phyloP scores from a whole-genome alignment of 2,797 vertebrate genomes.

The Oreochromis grahami region DNA sequence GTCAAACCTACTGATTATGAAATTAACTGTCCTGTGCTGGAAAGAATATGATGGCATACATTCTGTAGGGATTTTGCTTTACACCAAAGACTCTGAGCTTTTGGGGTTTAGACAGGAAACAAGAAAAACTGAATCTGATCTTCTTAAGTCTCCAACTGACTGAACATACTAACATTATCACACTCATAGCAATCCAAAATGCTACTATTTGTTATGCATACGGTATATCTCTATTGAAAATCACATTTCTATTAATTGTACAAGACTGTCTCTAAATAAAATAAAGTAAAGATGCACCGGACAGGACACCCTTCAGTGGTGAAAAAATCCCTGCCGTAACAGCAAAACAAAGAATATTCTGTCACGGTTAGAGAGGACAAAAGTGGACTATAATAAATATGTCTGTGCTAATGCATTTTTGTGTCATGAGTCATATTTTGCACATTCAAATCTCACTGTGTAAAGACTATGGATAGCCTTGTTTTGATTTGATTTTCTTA shows the following conservation, averaged over 20 bases:
- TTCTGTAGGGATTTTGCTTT: not conserved
- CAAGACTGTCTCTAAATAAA: not conserved
- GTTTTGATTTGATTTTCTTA: not conserved
- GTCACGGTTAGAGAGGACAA: not conserved
- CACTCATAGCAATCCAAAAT: rapidly evolving
- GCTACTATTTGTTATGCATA: not conserved
- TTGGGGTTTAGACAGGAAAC: not conserved
- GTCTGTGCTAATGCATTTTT: slow-evolving; percentile 25
- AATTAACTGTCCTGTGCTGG: not conserved
- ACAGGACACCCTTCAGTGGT: not conserved
- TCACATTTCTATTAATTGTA: not conserved
- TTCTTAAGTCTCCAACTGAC: not conserved
- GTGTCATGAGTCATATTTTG: slow-evolving; percentile 31
- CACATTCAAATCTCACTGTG: not conserved
- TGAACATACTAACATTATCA: not conserved
- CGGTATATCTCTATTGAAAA: rapidly evolving
- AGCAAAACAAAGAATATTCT: slow-evolving; percentile 26
- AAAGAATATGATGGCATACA: not conserved
- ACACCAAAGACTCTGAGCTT: not conserved
- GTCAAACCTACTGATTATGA: not conserved
- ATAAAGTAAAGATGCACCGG: not conserved
- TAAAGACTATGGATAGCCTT: not conserved
- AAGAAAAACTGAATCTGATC: not conserved
- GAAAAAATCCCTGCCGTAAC: not conserved
- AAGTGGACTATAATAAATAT: slow-evolving; percentile 2